Base-by-base conservation (phyloP, 2,888 invertebrate genomes). In the Amphipyra tragopoginis region DNA sequence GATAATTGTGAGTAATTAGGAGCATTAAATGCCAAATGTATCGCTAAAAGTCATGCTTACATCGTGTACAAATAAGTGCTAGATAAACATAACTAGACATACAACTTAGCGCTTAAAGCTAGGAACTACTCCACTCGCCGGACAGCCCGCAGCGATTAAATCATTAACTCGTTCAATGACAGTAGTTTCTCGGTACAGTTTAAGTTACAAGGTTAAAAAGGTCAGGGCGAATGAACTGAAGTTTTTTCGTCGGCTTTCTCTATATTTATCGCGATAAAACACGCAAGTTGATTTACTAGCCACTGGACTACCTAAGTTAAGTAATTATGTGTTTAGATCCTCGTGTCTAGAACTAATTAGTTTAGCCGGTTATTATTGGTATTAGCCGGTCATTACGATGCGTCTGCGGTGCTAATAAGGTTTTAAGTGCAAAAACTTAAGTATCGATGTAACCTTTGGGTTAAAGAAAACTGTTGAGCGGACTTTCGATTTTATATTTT, bases 201-300 rank as follows among this genome's bases (percentile, higher is more conserved):
- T 82, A 84, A 84, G 84, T 86, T 82, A 84, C 88, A 88, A 90
- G 88, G 91, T 90, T 90, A 82, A 84, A 89, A 86, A 90, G 90
- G 90, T 91, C 89, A 90, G 86, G 86, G 90, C 88, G 83, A 89
- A 88, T 88, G 90, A 91, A 88, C 90, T 73, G 57, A 33, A 72
- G 80, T 80, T 86, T 85, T 86, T 84, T 81, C 48, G 44, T 83
- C 71, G 73, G 75, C 82, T 84, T 82, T 87, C 85, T 75, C 81
- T 78, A 72, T 76, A 80, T 82, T 84, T 83, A 88, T 85, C 70
- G 82, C 71, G 65, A 58, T 68, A 66, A 59, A 75, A 73, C 91
- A 93, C 87, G 90, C 92, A 55, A 88, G 51, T 64, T 53, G 45
- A 70, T 75, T 59, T 61, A 68, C 40, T 50, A 38, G 26, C 14